phyloP scores from a whole-genome alignment of 2,888 invertebrate genomes.

The Rhodophaea formosa region DNA sequence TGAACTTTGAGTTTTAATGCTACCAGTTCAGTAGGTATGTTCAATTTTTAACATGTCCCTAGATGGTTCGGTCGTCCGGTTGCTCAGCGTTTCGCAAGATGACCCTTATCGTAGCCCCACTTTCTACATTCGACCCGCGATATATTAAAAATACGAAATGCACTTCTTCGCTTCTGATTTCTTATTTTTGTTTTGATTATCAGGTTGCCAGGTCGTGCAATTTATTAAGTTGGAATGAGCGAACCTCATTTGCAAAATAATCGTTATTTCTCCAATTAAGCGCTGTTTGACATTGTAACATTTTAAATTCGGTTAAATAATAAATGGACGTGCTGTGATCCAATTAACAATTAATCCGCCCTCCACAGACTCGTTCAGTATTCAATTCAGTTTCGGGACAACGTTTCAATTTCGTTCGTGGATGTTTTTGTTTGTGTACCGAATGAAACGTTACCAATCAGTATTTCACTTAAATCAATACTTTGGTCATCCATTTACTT shows the following conservation, averaged over 20 bases:
- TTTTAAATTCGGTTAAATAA: slow-evolving; percentile 58
- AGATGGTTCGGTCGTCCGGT: slow-evolving; percentile 45
- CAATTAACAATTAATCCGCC: slow-evolving; percentile 72
- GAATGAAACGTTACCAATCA: slow-evolving; percentile 62
- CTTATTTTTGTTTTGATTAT: slow-evolving; percentile 25
- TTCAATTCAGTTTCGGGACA: slow-evolving; percentile 59
- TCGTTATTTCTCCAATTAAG: slow-evolving; percentile 46
- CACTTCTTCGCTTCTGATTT: slow-evolving; percentile 30
- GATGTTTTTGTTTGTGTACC: slow-evolving; percentile 61
- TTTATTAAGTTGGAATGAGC: slow-evolving; percentile 13
- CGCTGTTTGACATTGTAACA: slow-evolving; percentile 43
- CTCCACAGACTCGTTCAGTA: slow-evolving; percentile 50
- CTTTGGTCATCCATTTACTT: slow-evolving; percentile 35
- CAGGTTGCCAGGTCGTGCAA: slow-evolving; percentile 18
- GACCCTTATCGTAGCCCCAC: slow-evolving; percentile 60
- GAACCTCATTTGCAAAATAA: slow-evolving; percentile 36
- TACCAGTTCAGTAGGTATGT: slow-evolving; percentile 24
- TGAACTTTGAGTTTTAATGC: slow-evolving; percentile 20
- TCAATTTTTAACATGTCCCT: slow-evolving; percentile 40
- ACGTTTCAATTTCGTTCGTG: slow-evolving; percentile 63
- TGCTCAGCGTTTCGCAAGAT: slow-evolving; percentile 59
- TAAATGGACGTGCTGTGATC: slow-evolving; percentile 61
- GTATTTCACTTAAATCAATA: slow-evolving; percentile 42
- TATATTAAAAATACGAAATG: slow-evolving; percentile 47
- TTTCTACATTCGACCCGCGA: slow-evolving; percentile 63